Percentiles rank a stretch among this genome's conserved stretches.
Evolutionary conservation across 2,888 invertebrate genomes (phyloP).

Genomic region (Colletes collaris): DNA sequence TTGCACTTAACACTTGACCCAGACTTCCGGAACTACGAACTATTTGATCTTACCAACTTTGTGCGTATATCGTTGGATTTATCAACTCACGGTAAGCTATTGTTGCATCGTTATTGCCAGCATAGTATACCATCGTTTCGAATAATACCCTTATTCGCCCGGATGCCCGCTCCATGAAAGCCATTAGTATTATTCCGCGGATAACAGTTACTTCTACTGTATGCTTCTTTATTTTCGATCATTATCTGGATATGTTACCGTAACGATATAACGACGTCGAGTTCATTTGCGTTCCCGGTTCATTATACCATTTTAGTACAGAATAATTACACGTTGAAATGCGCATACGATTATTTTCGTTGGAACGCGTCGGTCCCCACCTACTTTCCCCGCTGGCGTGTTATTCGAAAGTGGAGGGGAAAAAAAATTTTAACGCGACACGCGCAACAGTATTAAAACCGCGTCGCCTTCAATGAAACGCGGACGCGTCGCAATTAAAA

Average conservation of each 20-base stretch:
- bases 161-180: too few species aligned
- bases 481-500: constrained; percentile 32
- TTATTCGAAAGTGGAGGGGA: neutral
- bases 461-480: neutral
- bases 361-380: neutral
- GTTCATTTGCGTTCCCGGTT: constrained; percentile 12
- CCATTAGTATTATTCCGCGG: too few species aligned
- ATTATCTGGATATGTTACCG: constrained; percentile 3
- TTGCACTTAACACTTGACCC: constrained; percentile 3
- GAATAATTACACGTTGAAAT: constrained; percentile 35
- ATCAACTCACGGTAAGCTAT: too few species aligned
- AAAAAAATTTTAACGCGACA: constrained; percentile 1
- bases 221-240: constrained; percentile 1
- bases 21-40: constrained; percentile 10
- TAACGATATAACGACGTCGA: neutral
- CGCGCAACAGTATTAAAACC: constrained; percentile 32
- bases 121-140: too few species aligned
- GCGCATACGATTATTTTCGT: constrained; percentile 2
- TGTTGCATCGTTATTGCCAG: too few species aligned
- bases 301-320: constrained; percentile 12
- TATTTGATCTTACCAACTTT: neutral
- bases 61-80: too few species aligned
- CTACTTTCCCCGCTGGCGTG: neutral
- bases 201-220: neutral
- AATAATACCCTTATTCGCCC: too few species aligned